Percentiles rank a stretch among this genome's conserved stretches.
These are phyloP conservation scores for Prolemur simus DNA, from an alignment of 2,113 vertebrate species.

Conservation along the genomic window DNA sequence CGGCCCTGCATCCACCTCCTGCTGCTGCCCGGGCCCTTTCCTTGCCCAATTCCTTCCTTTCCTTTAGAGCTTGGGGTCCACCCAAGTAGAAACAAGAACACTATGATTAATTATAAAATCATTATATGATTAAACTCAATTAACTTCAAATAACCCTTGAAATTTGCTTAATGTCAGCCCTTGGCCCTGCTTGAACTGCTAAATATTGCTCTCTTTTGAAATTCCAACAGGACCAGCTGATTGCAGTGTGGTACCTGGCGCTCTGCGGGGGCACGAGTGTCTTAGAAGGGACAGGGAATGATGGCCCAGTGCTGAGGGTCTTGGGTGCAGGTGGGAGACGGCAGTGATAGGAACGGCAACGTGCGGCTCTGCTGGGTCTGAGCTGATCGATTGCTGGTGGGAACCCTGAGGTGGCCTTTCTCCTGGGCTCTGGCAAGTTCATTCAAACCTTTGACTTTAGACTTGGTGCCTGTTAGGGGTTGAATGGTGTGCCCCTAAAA, in stretches of 20 bases:
- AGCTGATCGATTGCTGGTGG: background rate
- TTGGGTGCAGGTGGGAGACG: background rate
- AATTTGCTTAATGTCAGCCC: slow-evolving; percentile 85
- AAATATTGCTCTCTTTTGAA: slow-evolving; percentile 77
- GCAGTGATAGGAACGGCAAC: background rate
- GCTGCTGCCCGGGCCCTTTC: background rate
- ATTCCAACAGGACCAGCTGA: slow-evolving; percentile 59
- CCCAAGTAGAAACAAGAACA: slow-evolving; percentile 73
- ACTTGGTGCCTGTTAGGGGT: background rate
- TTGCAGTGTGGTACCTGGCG: background rate
- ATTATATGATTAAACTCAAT: slow-evolving; percentile 86
- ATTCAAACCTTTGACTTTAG: background rate
- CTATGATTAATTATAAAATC: slow-evolving; percentile 84
- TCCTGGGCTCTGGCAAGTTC: background rate
- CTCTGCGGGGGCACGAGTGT: accelerated
- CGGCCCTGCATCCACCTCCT: background rate
- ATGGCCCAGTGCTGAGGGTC: accelerated
- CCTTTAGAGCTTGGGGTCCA: slow-evolving; percentile 66
- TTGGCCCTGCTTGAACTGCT: slow-evolving; percentile 80
- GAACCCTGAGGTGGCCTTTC: background rate
- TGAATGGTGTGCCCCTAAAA: background rate
- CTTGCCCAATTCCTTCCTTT: background rate
- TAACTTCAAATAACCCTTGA: slow-evolving; percentile 86
- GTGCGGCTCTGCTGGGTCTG: background rate
- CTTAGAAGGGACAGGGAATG: background rate